Evolutionary conservation across 2,113 vertebrate genomes (phyloP).

Genomic region (Corythornis madagascariensis): DNA sequence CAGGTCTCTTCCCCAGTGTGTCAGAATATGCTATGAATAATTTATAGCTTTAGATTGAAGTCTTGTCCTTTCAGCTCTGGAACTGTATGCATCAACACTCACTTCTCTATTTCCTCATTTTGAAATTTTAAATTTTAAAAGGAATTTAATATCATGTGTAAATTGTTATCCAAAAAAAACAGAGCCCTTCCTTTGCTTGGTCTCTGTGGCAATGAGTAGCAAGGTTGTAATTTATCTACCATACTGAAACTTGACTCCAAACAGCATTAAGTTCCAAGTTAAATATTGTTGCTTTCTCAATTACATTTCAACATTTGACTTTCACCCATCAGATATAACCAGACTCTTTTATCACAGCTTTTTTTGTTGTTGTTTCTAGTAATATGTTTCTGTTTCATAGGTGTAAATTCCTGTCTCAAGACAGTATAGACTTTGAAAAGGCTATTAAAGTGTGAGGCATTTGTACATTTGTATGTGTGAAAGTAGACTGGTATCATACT

Average conservation of each 20-base stretch:
- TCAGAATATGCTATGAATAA: constrained; percentile 72
- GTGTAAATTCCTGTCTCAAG: not conserved
- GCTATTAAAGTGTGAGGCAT: not conserved
- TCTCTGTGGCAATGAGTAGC: not conserved
- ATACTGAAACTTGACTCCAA: not conserved
- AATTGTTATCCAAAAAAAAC: not conserved
- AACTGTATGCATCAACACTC: constrained; percentile 60
- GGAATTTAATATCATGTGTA: not conserved
- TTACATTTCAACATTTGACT: not conserved
- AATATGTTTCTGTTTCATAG: not conserved
- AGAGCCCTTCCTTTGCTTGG: not conserved
- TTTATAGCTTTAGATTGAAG: constrained; percentile 68
- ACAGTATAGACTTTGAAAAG: not conserved
- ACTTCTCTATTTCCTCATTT: constrained; percentile 40
- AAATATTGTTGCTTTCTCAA: not conserved
- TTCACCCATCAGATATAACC: not conserved
- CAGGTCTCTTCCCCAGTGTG: constrained; percentile 60
- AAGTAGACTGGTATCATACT: not conserved
- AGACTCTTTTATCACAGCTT: not conserved
- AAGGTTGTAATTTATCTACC: not conserved
- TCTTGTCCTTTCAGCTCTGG: constrained; percentile 64
- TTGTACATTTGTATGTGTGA: not conserved
- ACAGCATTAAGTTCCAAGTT: not conserved
- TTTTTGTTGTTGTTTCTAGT: not conserved
- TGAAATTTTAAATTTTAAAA: constrained; percentile 17